Conservation (phyloP, 2,888 invertebrate genomes). For the Spilosoma lubricipeda region DNA sequence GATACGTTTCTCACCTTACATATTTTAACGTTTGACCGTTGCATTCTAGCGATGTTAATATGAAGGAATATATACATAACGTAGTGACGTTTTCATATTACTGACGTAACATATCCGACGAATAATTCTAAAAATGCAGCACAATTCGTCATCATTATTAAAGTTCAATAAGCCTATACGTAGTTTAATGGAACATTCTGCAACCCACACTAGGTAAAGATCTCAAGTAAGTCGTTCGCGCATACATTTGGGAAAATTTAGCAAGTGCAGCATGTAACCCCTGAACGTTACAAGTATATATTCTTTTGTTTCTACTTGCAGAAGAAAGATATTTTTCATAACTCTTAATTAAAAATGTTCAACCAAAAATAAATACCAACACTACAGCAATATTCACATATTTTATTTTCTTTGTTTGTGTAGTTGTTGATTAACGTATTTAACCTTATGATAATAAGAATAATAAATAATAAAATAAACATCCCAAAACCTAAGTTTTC, state of each 20-base stretch:
- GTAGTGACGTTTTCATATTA: background rate
- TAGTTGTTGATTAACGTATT: background rate
- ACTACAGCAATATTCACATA: background rate
- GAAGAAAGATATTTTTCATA: background rate
- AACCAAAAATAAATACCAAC: background rate
- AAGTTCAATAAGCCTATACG: too few relatives aligned
- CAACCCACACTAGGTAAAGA: too few relatives aligned
- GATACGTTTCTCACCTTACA: slow-evolving; percentile 12
- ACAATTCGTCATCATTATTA: too few relatives aligned
- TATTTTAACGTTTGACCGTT: slow-evolving; percentile 15
- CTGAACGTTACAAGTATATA: too few relatives aligned
- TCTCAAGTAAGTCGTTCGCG: too few relatives aligned
- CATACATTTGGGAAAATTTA: background rate
- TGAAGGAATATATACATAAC: background rate
- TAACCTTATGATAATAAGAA: too few relatives aligned
- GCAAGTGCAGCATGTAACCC: background rate
- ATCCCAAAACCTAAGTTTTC: too few relatives aligned
- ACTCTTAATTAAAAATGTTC: background rate
- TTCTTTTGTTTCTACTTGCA: background rate
- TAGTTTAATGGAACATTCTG: too few relatives aligned
- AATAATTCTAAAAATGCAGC: background rate
- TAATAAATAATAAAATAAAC: too few relatives aligned
- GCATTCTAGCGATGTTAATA: background rate
- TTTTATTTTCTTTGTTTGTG: background rate
- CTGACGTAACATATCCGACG: too few relatives aligned